Evolutionary conservation across 2,888 invertebrate species (phyloP), one percentile per base, ranked within the genome.

Genomic region (Epistrophella euchroma): DNA sequence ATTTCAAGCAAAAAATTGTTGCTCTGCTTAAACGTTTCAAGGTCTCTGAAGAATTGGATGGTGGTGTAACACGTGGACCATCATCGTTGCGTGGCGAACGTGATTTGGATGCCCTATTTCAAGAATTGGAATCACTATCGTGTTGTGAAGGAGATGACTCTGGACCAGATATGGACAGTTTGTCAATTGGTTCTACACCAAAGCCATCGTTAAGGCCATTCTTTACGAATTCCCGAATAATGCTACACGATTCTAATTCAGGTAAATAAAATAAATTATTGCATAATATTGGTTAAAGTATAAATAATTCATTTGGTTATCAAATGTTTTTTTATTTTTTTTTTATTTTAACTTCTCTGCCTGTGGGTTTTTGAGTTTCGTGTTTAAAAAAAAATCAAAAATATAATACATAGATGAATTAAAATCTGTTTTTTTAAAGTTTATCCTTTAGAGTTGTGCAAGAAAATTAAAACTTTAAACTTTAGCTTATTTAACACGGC

Each of bases 1-100:
- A 99, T 93, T 94, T 99, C 90, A 99, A 99, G 93, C 98, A 99
- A 93, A 97, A 97, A 93, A 98, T 99, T 93, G 97, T 98, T 88
- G 97, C 98, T 68, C 93, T 99, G 89, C 93, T 99, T 91, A 97
- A 97, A 91, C 96, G 98, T 90, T 99, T 99, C 94, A 96, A 97
- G 90, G 96, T 97, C 88, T 96, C 97, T 50, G 99, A 99, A 92
- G 98, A 98, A 90, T 93, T 97, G 91, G 97, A 97, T 90, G 94
- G 95, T 19, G 94, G 95, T 60, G 94, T 94, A 3, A 92, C 94
- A 50, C 92, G 94, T 35, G 95, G 94, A 89, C 93, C 95, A 68
- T 92, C 93, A 58, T 93, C 94, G 77, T 89, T 94, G 79, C 96
- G 96, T 86, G 96, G 96, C 72, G 97, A 97, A 89, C 95, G 97